A percentile compares a stretch with the other conserved stretches of the same genome.
Conservation (phyloP, 1,140 invertebrate genomes). For the Triops cancriformis region DNA sequence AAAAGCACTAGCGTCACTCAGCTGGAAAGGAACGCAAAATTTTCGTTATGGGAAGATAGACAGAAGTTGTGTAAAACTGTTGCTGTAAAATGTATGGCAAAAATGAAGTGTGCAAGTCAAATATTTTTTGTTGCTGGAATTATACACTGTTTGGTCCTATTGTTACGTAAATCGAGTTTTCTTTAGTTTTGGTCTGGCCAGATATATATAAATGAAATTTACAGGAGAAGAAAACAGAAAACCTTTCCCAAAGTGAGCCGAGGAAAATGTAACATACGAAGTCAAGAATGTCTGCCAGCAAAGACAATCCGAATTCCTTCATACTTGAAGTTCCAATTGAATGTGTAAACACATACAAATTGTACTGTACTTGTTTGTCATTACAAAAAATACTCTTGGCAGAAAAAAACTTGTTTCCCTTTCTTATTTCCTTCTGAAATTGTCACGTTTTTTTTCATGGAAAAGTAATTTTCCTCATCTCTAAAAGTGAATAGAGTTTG, state of each 20-base stretch:
- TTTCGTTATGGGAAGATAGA: too few species aligned
- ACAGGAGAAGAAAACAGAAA: too few species aligned
- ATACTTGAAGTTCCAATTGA: background rate
- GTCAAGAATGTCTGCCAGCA: background rate
- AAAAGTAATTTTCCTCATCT: too few species aligned
- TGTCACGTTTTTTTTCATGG: too few species aligned
- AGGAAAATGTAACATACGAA: too few species aligned
- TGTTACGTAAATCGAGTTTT: background rate
- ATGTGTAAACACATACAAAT: background rate
- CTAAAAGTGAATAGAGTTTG: too few species aligned
- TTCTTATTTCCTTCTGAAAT: too few species aligned
- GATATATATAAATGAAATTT: background rate
- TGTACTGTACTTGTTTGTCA: slow-evolving; percentile 2
- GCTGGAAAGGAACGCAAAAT: too few species aligned
- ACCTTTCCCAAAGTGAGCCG: too few species aligned
- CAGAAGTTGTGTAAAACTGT: too few species aligned
- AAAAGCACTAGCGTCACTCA: too few species aligned
- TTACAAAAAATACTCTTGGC: slow-evolving; percentile 8
- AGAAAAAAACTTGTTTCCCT: background rate
- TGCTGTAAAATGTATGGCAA: background rate
- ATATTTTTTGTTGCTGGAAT: slow-evolving; percentile 12
- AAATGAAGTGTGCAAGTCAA: background rate
- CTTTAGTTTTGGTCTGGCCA: background rate
- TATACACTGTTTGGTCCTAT: slow-evolving; percentile 6
- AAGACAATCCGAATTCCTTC: slow-evolving; percentile 10